phyloP scores from a whole-genome alignment of 2,113 vertebrate genomes.

The Oncorhynchus tshawytscha region DNA sequence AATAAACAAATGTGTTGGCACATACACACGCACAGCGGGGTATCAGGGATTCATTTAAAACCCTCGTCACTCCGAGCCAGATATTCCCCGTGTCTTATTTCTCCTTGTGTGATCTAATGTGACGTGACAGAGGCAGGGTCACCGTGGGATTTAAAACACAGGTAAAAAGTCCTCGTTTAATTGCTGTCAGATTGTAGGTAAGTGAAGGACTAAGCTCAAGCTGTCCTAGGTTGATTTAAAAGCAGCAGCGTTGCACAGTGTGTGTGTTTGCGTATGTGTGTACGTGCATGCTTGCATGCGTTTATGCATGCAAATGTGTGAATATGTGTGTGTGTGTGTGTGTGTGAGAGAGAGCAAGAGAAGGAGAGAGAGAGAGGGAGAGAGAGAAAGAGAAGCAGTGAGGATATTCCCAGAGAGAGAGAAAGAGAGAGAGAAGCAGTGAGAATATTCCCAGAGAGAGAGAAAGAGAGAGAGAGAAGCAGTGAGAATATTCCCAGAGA shows the following conservation, averaged over 20 bases:
- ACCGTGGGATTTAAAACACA: conserved; percentile 42
- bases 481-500: no score
- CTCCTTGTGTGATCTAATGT: conserved; percentile 35
- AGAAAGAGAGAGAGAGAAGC: no score
- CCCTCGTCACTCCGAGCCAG: conserved; percentile 5
- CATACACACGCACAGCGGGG: background rate
- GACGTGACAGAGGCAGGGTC: conserved; percentile 51
- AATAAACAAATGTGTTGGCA: background rate
- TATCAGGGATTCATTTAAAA: background rate
- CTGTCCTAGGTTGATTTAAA: conserved; percentile 45
- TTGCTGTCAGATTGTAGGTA: conserved; percentile 45
- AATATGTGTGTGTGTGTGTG: no score
- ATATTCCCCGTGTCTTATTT: conserved; percentile 12
- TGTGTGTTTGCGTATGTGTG: conserved; percentile 7
- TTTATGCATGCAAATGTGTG: no score
- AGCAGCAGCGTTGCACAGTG: conserved; percentile 36
- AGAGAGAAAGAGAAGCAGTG: no score
- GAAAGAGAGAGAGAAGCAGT: no score
- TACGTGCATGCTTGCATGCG: background rate
- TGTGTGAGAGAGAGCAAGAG: no score
- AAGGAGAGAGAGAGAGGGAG: no score
- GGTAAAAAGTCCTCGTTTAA: conserved; percentile 23
- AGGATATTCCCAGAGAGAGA: no score
- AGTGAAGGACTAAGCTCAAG: conserved; percentile 25
- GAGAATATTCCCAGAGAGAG: no score